Conservation (phyloP, 2,113 vertebrate species). For the Lagopus muta region DNA sequence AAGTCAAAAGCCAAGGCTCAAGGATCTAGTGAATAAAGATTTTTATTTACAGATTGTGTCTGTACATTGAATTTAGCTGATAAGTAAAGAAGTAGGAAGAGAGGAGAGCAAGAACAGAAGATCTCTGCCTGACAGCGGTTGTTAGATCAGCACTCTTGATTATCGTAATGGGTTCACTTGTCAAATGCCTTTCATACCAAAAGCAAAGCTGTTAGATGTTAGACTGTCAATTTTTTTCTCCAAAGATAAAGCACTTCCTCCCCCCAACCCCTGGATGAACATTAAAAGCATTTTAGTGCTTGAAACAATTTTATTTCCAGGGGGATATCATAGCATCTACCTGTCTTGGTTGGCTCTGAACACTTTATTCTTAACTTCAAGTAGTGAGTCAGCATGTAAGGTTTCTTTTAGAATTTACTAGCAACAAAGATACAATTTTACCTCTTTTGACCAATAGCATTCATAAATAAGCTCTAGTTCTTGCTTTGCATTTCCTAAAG, state of each 20-base stretch:
- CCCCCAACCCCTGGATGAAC: fast-evolving
- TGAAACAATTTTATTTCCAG: constrained; percentile 7
- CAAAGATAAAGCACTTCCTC: neutral
- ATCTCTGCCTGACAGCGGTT: constrained; percentile 48
- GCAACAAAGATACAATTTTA: neutral
- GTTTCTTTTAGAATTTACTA: neutral
- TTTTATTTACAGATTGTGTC: constrained; percentile 9
- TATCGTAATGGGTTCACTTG: constrained; percentile 43
- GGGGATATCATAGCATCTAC: neutral
- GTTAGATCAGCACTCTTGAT: constrained; percentile 37
- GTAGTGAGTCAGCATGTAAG: neutral
- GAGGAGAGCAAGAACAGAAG: neutral
- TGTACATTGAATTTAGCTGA: neutral
- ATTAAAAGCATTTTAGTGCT: constrained; percentile 42
- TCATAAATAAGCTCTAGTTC: neutral
- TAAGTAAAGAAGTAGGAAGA: neutral
- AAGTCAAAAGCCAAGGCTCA: neutral
- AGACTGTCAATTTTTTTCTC: neutral
- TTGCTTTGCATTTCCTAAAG: neutral
- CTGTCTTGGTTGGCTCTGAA: constrained; percentile 3
- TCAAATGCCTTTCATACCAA: constrained; percentile 50
- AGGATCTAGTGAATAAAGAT: neutral
- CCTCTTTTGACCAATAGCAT: neutral
- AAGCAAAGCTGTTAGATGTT: constrained; percentile 36
- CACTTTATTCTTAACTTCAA: neutral